These are phyloP conservation scores for Tribolium freemani DNA, from an alignment of 2,888 invertebrate genomes.

Conservation along the genomic window DNA sequence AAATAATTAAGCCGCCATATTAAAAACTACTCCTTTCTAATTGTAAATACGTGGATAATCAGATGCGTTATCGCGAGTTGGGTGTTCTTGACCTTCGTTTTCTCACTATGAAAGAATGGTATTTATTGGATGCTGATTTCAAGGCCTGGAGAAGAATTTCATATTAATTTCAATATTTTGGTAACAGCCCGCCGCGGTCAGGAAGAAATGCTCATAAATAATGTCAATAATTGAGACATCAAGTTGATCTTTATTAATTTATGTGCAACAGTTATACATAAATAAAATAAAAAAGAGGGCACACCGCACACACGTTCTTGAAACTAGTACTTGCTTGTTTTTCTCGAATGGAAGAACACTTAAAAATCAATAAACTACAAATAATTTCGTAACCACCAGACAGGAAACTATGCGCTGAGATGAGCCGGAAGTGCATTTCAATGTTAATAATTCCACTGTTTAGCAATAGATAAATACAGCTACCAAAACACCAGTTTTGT, in stretches of 20 bases:
- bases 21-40: slow-evolving; percentile 1
- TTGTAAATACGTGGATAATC: background rate
- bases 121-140: background rate
- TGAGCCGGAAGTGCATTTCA: slow-evolving; percentile 9
- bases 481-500: slow-evolving; percentile 3
- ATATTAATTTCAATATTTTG: too few relatives aligned
- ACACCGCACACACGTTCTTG: background rate
- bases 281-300: background rate
- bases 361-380: too few relatives aligned
- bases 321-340: background rate
- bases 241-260: background rate
- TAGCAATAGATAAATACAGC: background rate
- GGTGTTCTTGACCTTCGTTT: slow-evolving; percentile 5
- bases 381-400: background rate
- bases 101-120: background rate
- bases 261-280: background rate
- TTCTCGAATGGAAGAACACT: background rate
- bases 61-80: background rate
- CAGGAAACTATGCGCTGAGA: background rate
- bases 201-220: too few relatives aligned
- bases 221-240: background rate
- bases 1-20: slow-evolving; percentile 2
- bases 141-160: background rate
- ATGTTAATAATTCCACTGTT: background rate
- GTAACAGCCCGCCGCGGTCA: too few relatives aligned